Evolutionary conservation across 1,140 invertebrate genomes (phyloP), one percentile per base, ranked within the genome.

Genomic region (Sitophilus oryzae): DNA sequence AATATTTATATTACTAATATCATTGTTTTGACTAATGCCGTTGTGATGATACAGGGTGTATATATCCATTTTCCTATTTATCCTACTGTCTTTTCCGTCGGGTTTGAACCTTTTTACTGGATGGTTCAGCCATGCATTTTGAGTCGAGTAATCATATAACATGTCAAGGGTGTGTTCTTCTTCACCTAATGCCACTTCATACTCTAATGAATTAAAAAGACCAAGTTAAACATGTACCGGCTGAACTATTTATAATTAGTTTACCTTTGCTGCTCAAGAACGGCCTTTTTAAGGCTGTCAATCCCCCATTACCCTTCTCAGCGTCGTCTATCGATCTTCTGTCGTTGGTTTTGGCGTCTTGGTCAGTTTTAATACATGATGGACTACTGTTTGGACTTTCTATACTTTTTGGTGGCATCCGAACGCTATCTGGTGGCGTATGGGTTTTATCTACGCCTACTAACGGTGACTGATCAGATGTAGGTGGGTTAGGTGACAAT

Each of bases 61-160:
- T 45, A 82, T 71, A 68, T 82, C 80, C 47, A 52, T 53, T 60
- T 57, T 63, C 42, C 56, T 60, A 21, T 59, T 58, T 15, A 55
- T 44, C 45, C 64, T 63, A 57, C 58, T 65, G 42, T 67, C 66
- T 56, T 61, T 68, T 49, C 71, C 66, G 52, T 78, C 78, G 18
- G 72, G 70, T 68, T 82, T 91, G 69, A 89, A 87, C 62, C 84
- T 82, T 71, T 93, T 94, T 23, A 92, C 88, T 0, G 90, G 89
- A 76, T 91, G 86, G 71, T 91, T 85, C 51, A 92, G 75, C 90
- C 91, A 95, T 15, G 84, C 85, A 70, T 91, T 81, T 49, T 92
- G 79, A 49, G 82, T 82, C 43, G 86, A 81, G 75, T 93, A 93
- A 72, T 95, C 89, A 69, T 95, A 95, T 1, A 96, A 79, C 72